phyloP scores from a whole-genome alignment of 2,797 vertebrate species.

The Sebastes minor region DNA sequence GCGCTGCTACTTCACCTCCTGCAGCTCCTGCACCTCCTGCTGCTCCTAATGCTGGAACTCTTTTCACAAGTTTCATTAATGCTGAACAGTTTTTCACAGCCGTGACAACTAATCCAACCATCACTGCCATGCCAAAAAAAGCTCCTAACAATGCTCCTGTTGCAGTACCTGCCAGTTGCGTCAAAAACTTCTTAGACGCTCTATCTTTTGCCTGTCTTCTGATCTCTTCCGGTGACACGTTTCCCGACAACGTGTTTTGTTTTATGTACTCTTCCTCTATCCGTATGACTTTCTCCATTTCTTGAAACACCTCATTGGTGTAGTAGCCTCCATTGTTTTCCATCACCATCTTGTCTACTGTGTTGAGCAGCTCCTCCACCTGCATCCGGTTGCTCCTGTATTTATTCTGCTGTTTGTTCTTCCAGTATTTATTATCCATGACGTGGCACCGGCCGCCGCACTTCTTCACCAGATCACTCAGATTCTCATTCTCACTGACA shows the following conservation, averaged over 20 bases:
- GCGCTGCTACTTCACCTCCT: not conserved
- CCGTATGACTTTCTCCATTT: constrained; percentile 23
- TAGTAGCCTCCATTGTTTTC: constrained; percentile 35
- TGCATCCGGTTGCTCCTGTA: constrained; percentile 61
- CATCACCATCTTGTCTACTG: constrained; percentile 47
- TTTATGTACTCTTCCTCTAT: not conserved
- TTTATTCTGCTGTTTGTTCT: not conserved
- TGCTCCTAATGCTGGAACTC: fast-evolving
- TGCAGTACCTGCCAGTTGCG: not conserved
- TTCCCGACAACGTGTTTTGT: fast-evolving
- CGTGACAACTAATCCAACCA: not conserved
- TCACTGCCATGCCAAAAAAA: not conserved
- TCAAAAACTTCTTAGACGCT: not conserved
- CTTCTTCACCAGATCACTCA: constrained; percentile 49
- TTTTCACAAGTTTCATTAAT: fast-evolving
- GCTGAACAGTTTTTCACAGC: fast-evolving
- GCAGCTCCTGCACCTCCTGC: not conserved
- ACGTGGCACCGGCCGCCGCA: constrained; percentile 57
- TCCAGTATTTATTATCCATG: constrained; percentile 57
- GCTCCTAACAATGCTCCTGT: constrained; percentile 33
- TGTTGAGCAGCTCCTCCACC: constrained; percentile 41
- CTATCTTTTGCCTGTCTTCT: constrained; percentile 6
- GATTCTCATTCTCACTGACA: constrained; percentile 8
- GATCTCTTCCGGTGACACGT: not conserved
- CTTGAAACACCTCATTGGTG: constrained; percentile 36